These are phyloP conservation scores for Phenacoccus solenopsis DNA, from an alignment of 1,140 invertebrate species.

Conservation along the genomic window DNA sequence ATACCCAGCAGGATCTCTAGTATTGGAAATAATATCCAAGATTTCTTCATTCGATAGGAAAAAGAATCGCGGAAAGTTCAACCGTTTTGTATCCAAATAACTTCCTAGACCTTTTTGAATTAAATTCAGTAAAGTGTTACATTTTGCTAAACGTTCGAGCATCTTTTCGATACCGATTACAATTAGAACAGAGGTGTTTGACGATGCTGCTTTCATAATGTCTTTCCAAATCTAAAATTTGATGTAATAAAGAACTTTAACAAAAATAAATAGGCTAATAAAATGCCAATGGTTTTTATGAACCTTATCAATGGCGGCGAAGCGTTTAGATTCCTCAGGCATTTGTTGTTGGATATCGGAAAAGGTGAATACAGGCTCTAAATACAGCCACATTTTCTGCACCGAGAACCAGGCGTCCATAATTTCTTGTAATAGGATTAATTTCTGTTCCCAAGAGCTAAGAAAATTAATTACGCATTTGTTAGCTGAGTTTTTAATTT, in stretches of 20 bases:
- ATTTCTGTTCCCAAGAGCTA: slow-evolving; percentile 64
- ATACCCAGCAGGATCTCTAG: slow-evolving; percentile 85
- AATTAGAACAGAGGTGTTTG: slow-evolving; percentile 66
- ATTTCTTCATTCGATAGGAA: slow-evolving; percentile 95
- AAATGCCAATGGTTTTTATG: too few relatives aligned
- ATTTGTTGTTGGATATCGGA: slow-evolving; percentile 95
- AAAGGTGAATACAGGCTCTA: slow-evolving; percentile 95
- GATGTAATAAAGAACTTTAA: too few relatives aligned
- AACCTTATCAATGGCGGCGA: slow-evolving; percentile 81
- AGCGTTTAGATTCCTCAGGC: slow-evolving; percentile 71
- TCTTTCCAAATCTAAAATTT: slow-evolving; percentile 67
- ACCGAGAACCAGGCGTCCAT: slow-evolving; percentile 94
- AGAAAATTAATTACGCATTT: too few relatives aligned
- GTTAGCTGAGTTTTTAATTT: too few relatives aligned
- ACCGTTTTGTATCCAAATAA: slow-evolving; percentile 88
- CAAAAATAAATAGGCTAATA: too few relatives aligned
- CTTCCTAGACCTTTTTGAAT: slow-evolving; percentile 87
- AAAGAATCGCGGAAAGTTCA: slow-evolving; percentile 92
- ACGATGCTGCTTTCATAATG: slow-evolving; percentile 73
- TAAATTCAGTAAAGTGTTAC: slow-evolving; percentile 69
- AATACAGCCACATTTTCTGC: slow-evolving; percentile 91
- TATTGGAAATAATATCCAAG: slow-evolving; percentile 90
- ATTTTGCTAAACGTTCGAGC: slow-evolving; percentile 79
- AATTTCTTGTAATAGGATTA: slow-evolving; percentile 74
- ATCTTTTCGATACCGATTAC: slow-evolving; percentile 88